Conservation (phyloP, 2,888 invertebrate species). For the Stomorhina lunata region DNA sequence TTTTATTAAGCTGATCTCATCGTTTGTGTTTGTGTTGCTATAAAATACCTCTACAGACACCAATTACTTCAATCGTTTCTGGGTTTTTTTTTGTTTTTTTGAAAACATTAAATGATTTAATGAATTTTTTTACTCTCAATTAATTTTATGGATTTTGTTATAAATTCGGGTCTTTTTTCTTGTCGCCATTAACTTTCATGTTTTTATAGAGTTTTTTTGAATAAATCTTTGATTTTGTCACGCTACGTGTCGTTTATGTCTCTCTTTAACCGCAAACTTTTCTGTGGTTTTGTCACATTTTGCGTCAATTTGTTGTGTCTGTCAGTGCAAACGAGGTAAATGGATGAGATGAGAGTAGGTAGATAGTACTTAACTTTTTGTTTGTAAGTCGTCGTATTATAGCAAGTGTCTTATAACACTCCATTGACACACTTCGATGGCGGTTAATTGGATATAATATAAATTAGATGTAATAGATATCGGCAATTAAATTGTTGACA, state of each 20-base stretch:
- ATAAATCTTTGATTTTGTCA: slow-evolving; percentile 47
- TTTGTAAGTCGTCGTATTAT: too few relatives aligned
- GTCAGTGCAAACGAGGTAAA: not conserved
- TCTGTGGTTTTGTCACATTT: slow-evolving; percentile 46
- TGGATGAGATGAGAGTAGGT: not conserved
- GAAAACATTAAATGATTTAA: too few relatives aligned
- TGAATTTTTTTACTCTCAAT: not conserved
- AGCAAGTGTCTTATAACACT: not conserved
- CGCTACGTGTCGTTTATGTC: slow-evolving; percentile 26
- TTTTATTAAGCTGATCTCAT: slow-evolving; percentile 15
- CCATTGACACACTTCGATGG: slow-evolving; percentile 40
- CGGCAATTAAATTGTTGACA: not conserved
- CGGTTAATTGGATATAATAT: slow-evolving; percentile 9
- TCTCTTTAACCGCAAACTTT: slow-evolving; percentile 27
- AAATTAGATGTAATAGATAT: not conserved
- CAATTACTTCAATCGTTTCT: not conserved
- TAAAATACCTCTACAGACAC: slow-evolving; percentile 1
- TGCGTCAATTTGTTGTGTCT: slow-evolving; percentile 40
- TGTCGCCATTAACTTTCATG: not conserved
- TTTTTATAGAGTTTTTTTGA: slow-evolving; percentile 32
- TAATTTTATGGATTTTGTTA: not conserved
- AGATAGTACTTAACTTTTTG: too few relatives aligned
- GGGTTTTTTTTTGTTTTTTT: not conserved
- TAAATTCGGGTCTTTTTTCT: not conserved
- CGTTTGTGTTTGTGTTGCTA: not conserved